Conservation (phyloP, 2,888 invertebrate genomes). For the Lomographa bimaculata region DNA sequence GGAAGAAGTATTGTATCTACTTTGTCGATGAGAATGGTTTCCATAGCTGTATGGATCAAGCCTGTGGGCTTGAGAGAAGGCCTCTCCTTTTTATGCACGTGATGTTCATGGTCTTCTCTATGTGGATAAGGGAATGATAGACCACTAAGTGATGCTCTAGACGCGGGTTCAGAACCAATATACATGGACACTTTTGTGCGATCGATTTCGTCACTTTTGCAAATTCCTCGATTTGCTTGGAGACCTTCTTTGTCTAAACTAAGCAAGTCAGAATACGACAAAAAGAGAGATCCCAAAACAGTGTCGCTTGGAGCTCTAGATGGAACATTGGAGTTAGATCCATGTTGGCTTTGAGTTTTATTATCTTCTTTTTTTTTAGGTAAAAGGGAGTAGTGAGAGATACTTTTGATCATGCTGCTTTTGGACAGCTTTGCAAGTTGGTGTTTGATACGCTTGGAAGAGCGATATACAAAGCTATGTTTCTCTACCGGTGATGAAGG, state of each 20-base stretch:
- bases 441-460: slow-evolving; percentile 67
- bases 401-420: slow-evolving; percentile 74
- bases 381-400: slow-evolving; percentile 70
- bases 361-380: slow-evolving; percentile 66
- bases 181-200: slow-evolving; percentile 69
- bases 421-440: slow-evolving; percentile 71
- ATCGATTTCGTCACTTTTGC: slow-evolving; percentile 63
- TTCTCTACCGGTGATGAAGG: slow-evolving; percentile 75
- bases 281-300: slow-evolving; percentile 80
- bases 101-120: slow-evolving; percentile 53
- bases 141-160: slow-evolving; percentile 66
- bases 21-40: slow-evolving; percentile 82
- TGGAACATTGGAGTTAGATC: slow-evolving; percentile 65
- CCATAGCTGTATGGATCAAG: slow-evolving; percentile 80
- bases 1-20: slow-evolving; percentile 71
- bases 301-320: slow-evolving; percentile 73
- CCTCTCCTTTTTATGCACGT: slow-evolving; percentile 48
- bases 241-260: slow-evolving; percentile 61
- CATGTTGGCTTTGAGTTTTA: slow-evolving; percentile 65
- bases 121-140: slow-evolving; percentile 47
- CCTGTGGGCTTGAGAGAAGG: slow-evolving; percentile 59
- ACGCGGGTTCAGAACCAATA: slow-evolving; percentile 74
- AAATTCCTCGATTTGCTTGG: slow-evolving; percentile 50
- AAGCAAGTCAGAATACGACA: slow-evolving; percentile 72
- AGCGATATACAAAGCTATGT: slow-evolving; percentile 70